These are phyloP conservation scores for Syngnathus scovelli DNA, from an alignment of 2,113 vertebrate genomes.

Conservation along the genomic window DNA sequence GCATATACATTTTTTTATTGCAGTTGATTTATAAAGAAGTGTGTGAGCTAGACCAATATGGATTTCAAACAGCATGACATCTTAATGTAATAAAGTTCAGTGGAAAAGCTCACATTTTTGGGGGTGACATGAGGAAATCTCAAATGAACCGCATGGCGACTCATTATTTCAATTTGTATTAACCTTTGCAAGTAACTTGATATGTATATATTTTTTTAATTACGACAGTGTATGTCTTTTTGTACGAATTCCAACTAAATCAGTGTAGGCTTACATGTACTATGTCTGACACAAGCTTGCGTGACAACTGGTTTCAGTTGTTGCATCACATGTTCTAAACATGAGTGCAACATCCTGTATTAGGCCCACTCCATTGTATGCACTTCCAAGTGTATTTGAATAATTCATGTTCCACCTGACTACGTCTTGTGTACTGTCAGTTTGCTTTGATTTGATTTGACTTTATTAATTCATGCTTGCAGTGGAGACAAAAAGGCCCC, in stretches of 20 bases:
- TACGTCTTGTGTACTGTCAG: constrained; percentile 24
- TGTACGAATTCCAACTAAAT: not conserved
- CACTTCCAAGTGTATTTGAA: constrained; percentile 40
- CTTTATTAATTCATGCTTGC: too few relatives aligned
- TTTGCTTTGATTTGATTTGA: constrained; percentile 15
- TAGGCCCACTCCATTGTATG: constrained; percentile 16
- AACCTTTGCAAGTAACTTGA: not conserved
- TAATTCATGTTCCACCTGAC: constrained; percentile 55
- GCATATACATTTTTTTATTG: too few relatives aligned
- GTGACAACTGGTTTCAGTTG: constrained; percentile 6
- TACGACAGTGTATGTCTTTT: not conserved
- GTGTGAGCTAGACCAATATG: too few relatives aligned
- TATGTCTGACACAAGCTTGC: constrained; percentile 8
- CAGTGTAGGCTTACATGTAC: too few relatives aligned
- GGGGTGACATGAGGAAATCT: too few relatives aligned
- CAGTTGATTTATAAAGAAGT: too few relatives aligned
- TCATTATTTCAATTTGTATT: too few relatives aligned
- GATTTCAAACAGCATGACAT: too few relatives aligned
- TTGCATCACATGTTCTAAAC: constrained; percentile 23
- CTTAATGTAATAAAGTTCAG: too few relatives aligned
- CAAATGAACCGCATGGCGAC: too few relatives aligned
- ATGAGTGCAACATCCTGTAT: not conserved
- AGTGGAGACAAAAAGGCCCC: too few relatives aligned
- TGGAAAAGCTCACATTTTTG: too few relatives aligned
- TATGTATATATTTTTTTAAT: not conserved